Evolutionary conservation across 2,797 vertebrate genomes (phyloP), one percentile per base, ranked within the genome.

Genomic region (Sebastes taczanowskii): DNA sequence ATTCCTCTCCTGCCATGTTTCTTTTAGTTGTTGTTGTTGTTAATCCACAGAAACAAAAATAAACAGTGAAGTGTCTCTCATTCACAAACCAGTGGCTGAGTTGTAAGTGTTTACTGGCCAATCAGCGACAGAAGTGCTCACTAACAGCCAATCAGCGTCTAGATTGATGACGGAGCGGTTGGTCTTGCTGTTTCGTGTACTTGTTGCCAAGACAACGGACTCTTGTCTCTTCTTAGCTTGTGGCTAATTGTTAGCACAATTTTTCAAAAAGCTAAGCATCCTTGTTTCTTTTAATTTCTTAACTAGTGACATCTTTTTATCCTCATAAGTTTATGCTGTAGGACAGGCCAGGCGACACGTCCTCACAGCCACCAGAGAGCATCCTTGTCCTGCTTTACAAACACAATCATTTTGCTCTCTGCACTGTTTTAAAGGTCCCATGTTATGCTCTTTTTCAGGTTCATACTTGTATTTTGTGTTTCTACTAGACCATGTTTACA

Each of bases 201-300:
- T 11, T 22, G 91, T 93, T 92, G 60, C 89, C 82, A 11, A 58
- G 90, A 74, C 84, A 84, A 91, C 91, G 9, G 46, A 77, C 38
- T 29, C 38, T 16, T 1, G 4, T 4, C 13, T 38, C 13, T 13
- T 38, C 35, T 38, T 38, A 1, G 11, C 20, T 22, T 14, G 30
- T 49, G 0, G 10, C 38, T 14, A 46, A 46, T 46, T 46, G 14
- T 46, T 46, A 6, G 5, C 34, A 56, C 5, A 1, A 2, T 22
- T 34, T 20, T 27, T n/a, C 11, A 23, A 35, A 65, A 22, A 16
- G 29, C 49, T 23, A 42, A 16, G n/a, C 7, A 14, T 18, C 6
- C 16, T 10, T 34, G 14, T 11, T 10, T 34, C 2, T 2, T 30
- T 70, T 30, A 1, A 20, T n/a, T 5, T 1, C 13, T 34, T 25